phyloP scores from a whole-genome alignment of 2,113 vertebrate species.

The Vicugna pacos region DNA sequence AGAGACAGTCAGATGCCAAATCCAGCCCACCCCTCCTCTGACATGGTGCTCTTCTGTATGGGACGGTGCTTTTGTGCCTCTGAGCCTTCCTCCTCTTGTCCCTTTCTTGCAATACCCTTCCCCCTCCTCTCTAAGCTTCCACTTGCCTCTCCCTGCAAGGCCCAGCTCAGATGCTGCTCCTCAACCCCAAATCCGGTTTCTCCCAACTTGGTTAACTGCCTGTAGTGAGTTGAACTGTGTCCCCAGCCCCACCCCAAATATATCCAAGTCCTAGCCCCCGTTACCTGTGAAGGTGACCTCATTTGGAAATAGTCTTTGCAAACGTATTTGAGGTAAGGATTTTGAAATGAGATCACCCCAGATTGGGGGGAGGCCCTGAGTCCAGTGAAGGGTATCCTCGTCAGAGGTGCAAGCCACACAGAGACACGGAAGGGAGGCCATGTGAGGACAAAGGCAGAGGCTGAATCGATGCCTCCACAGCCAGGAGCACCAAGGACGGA shows the following conservation, averaged over 20 bases:
- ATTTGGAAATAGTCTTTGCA: neutral
- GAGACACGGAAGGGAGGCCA: neutral
- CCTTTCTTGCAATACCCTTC: neutral
- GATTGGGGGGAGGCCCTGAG: neutral
- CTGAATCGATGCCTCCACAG: accelerated
- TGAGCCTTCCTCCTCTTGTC: neutral
- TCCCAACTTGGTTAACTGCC: neutral
- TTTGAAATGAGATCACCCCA: neutral
- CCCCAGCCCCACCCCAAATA: neutral
- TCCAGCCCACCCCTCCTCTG: too few relatives aligned
- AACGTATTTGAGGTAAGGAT: neutral
- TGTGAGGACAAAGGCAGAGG: neutral
- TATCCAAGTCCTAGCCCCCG: neutral
- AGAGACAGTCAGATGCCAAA: neutral
- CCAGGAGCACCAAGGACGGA: accelerated
- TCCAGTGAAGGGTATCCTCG: neutral
- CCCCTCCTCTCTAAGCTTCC: neutral
- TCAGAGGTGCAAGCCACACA: neutral
- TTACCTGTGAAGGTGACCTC: neutral
- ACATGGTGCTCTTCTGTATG: accelerated
- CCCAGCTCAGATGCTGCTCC: neutral
- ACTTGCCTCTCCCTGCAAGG: neutral
- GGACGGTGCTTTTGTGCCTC: neutral
- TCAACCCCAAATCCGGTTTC: neutral
- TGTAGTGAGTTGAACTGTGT: neutral